phyloP scores from a whole-genome alignment of 2,797 vertebrate genomes.

The Crocodylus rhombifer region DNA sequence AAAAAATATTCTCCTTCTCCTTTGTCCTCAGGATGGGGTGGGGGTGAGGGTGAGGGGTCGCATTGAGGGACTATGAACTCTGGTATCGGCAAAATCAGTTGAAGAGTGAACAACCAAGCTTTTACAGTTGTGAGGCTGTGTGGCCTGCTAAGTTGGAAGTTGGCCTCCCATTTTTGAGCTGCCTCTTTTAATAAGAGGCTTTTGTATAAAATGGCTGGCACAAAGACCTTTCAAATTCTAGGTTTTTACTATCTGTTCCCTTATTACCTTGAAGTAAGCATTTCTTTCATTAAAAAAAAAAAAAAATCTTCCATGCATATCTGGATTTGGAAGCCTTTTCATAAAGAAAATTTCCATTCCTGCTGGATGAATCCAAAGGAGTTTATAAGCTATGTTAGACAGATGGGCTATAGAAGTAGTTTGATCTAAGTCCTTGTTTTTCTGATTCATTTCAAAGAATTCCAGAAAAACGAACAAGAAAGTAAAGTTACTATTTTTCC shows the following conservation, averaged over 20 bases:
- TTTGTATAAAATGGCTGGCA: not conserved
- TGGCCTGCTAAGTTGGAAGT: rapidly evolving
- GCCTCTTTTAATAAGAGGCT: not conserved
- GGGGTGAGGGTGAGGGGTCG: no score
- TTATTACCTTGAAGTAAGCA: not conserved
- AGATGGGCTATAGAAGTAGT: not conserved
- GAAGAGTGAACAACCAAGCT: not conserved
- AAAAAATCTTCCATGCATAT: not conserved
- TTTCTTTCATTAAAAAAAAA: not conserved
- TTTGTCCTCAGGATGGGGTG: not conserved
- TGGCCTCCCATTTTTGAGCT: not conserved
- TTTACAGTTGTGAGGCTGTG: not conserved
- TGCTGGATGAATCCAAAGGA: not conserved
- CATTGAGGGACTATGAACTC: no score
- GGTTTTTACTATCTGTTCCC: not conserved
- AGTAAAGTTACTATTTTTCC: no score
- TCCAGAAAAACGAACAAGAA: no score
- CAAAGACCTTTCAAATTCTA: not conserved
- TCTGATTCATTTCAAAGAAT: no score
- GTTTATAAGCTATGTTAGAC: not conserved
- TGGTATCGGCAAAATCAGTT: no score
- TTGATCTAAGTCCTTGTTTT: no score
- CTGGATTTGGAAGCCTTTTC: not conserved
- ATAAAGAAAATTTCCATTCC: not conserved
- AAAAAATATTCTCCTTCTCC: not conserved